Percentiles rank a stretch among this genome's conserved stretches.
phyloP scores from a whole-genome alignment of 2,113 vertebrate genomes.

The Okapia johnstoni region DNA sequence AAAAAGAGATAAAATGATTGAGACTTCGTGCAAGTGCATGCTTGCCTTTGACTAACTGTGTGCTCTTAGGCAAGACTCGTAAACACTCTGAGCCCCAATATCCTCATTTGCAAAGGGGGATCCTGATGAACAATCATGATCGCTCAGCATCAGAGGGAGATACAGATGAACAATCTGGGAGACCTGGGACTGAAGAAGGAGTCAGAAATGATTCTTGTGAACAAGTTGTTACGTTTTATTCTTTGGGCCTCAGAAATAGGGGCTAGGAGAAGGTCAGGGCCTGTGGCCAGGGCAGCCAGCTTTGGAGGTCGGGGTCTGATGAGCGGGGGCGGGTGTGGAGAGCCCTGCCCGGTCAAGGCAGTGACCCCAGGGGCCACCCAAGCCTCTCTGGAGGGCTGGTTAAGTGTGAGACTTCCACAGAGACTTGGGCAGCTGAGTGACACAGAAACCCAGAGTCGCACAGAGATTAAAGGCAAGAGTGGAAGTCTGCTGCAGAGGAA shows the following conservation, averaged over 20 bases:
- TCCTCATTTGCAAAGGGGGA: neutral
- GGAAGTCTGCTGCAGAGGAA: neutral
- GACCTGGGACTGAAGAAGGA: neutral
- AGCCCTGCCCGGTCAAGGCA: neutral
- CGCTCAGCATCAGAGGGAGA: neutral
- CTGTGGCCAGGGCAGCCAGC: neutral
- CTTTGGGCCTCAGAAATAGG: neutral
- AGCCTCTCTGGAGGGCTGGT: neutral
- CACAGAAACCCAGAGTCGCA: neutral
- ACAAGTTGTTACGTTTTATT: neutral
- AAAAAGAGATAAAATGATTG: neutral
- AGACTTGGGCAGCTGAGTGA: neutral
- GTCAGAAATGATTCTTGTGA: neutral
- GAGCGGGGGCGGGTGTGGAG: neutral
- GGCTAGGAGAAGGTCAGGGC: neutral
- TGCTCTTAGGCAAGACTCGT: neutral
- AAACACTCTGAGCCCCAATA: neutral
- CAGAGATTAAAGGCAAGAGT: neutral
- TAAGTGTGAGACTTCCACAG: neutral
- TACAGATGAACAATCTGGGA: rapidly evolving
- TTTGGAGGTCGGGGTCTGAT: neutral
- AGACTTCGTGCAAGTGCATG: neutral
- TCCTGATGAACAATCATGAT: neutral
- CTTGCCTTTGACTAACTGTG: neutral
- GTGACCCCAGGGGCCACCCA: neutral